A percentile compares a stretch with the other conserved stretches of the same genome.
These are phyloP conservation scores for Isurus oxyrinchus DNA, from an alignment of 2,113 vertebrate species.

Conservation along the genomic window DNA sequence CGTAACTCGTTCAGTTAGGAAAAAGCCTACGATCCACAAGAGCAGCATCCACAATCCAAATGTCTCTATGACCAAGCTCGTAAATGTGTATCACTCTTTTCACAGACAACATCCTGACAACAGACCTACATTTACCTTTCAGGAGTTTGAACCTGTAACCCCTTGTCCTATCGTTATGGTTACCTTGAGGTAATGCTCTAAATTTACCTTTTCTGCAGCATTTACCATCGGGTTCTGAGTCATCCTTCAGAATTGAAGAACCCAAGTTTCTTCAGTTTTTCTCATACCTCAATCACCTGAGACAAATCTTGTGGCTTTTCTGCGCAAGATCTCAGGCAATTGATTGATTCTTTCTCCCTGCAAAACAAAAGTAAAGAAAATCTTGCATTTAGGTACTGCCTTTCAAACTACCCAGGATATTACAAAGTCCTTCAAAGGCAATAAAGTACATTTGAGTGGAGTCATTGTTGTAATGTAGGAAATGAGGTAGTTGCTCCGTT, in stretches of 20 bases:
- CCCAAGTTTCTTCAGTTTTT: not conserved
- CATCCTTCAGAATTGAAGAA: not conserved
- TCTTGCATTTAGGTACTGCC: no score
- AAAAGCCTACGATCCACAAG: not conserved
- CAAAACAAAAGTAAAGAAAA: not conserved
- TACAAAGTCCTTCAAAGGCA: no score
- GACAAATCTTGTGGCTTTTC: not conserved
- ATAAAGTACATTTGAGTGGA: no score
- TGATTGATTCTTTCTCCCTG: not conserved
- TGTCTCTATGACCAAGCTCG: not conserved
- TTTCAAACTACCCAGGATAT: not conserved
- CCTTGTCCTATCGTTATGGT: not conserved
- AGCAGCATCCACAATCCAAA: not conserved
- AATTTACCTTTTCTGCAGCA: not conserved
- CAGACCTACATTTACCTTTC: not conserved
- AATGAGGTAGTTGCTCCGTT: no score
- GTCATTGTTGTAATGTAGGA: no score
- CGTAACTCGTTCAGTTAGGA: not conserved
- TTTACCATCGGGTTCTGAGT: not conserved
- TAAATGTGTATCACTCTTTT: not conserved
- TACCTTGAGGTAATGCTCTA: not conserved
- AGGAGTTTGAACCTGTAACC: not conserved
- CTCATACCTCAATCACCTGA: not conserved
- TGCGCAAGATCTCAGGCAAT: not conserved
- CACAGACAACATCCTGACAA: not conserved